A percentile compares a stretch with the other conserved stretches of the same genome.
Evolutionary conservation across 2,113 vertebrate genomes (phyloP).

Genomic region (Lophius piscatorius): DNA sequence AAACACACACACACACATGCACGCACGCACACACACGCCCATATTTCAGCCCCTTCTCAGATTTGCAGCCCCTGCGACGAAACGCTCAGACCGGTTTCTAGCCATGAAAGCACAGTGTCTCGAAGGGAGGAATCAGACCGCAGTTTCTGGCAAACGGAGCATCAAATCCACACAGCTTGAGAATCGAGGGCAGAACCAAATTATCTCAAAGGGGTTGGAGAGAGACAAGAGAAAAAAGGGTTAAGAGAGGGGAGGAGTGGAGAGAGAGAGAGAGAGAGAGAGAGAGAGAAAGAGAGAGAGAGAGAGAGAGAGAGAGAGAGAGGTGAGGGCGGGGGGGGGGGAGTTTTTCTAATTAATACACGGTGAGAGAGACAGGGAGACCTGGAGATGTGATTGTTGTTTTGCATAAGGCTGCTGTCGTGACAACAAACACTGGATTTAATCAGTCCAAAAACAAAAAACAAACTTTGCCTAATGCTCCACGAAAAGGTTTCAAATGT

Average conservation of each 20-base stretch:
- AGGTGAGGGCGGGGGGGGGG: not conserved
- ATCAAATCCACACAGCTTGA: slow-evolving; percentile 31
- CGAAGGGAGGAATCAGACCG: slow-evolving; percentile 48
- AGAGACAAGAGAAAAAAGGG: slow-evolving; percentile 33
- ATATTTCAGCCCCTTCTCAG: too few relatives aligned
- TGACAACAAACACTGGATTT: too few relatives aligned
- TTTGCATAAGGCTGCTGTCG: too few relatives aligned
- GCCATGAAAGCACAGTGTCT: slow-evolving; percentile 39
- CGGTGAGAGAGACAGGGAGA: not conserved
- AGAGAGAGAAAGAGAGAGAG: not conserved
- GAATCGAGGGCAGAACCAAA: slow-evolving; percentile 68
- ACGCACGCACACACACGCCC: slow-evolving; percentile 1
- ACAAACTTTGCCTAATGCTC: too few relatives aligned
- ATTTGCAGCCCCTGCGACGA: not conserved
- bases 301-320: not conserved
- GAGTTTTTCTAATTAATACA: not conserved
- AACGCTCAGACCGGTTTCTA: slow-evolving; percentile 17
- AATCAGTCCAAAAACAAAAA: too few relatives aligned
- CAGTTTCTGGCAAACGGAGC: slow-evolving; percentile 27
- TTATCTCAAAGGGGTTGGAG: slow-evolving; percentile 54
- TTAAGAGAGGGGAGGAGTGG: slow-evolving; percentile 19
- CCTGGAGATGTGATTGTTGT: not conserved
- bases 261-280: not conserved
- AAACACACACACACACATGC: slow-evolving; percentile 8
- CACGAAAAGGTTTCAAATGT: too few relatives aligned